Evolutionary conservation across 2,797 vertebrate species (phyloP).

Genomic region (Enteromius fasciolatus): DNA sequence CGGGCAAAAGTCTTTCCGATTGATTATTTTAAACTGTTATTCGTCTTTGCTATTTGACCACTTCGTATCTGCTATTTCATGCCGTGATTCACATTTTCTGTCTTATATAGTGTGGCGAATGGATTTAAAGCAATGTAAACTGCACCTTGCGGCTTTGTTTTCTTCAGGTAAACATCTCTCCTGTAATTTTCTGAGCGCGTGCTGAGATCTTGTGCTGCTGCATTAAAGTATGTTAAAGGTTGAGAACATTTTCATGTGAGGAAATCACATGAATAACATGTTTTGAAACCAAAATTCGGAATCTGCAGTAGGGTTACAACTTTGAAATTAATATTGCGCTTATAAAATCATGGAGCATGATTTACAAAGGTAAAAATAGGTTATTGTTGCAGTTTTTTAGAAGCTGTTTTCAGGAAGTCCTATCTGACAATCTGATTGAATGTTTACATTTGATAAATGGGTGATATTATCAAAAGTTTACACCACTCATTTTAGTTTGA

Average conservation of each 20-base stretch:
- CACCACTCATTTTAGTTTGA: background rate
- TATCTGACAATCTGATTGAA: background rate
- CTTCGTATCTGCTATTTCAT: background rate
- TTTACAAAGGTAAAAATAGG: background rate
- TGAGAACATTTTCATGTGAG: background rate
- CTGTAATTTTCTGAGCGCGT: background rate
- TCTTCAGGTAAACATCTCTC: background rate
- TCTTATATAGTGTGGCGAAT: background rate
- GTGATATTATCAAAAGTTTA: background rate
- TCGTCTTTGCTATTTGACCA: background rate
- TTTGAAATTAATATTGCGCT: background rate
- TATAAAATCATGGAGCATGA: background rate
- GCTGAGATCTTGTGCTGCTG: background rate
- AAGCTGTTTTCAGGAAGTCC: background rate
- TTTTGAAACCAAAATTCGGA: background rate
- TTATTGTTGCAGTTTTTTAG: background rate
- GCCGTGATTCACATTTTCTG: background rate
- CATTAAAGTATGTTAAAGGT: background rate
- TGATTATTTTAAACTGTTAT: background rate
- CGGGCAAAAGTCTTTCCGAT: background rate
- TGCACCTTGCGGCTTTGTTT: background rate
- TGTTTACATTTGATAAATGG: background rate
- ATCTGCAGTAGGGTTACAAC: background rate
- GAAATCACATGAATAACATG: background rate
- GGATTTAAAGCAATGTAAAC: background rate